phyloP scores from a whole-genome alignment of 2,113 vertebrate species.

The Osmerus mordax region DNA sequence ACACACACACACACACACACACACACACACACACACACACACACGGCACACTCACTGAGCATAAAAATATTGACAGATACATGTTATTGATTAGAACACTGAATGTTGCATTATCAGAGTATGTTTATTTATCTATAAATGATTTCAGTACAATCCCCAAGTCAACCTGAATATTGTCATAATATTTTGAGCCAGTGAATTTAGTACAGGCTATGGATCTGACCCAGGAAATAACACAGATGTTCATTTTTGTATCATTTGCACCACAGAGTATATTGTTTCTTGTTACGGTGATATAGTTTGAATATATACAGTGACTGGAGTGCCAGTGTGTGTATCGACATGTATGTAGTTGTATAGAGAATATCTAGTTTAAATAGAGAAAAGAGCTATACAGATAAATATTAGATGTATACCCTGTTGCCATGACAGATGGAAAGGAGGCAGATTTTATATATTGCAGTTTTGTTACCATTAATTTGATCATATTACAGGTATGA shows the following conservation, averaged over 20 bases:
- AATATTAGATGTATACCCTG: constrained; percentile 53
- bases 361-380: constrained; percentile 70
- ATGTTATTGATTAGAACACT: constrained; percentile 23
- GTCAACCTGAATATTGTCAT: constrained; percentile 4
- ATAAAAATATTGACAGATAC: constrained; percentile 31
- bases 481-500: constrained; percentile 42
- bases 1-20: too few relatives aligned
- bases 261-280: constrained; percentile 68
- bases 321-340: constrained; percentile 62
- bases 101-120: constrained; percentile 50
- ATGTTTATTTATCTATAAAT: constrained; percentile 35
- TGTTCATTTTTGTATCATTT: constrained; percentile 53
- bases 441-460: constrained; percentile 64
- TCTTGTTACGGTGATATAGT: constrained; percentile 68
- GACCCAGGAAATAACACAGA: constrained; percentile 10
- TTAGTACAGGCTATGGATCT: constrained; percentile 26
- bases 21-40: constrained; percentile 2
- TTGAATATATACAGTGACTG: constrained; percentile 65
- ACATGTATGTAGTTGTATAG: constrained; percentile 70
- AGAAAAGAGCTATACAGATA: constrained; percentile 58
- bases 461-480: constrained; percentile 53
- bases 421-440: constrained; percentile 47
- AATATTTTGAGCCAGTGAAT: constrained; percentile 45
- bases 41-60: not conserved
- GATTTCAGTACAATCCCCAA: constrained; percentile 30